phyloP scores from a whole-genome alignment of 2,797 vertebrate genomes.

The Botia almorhae region DNA sequence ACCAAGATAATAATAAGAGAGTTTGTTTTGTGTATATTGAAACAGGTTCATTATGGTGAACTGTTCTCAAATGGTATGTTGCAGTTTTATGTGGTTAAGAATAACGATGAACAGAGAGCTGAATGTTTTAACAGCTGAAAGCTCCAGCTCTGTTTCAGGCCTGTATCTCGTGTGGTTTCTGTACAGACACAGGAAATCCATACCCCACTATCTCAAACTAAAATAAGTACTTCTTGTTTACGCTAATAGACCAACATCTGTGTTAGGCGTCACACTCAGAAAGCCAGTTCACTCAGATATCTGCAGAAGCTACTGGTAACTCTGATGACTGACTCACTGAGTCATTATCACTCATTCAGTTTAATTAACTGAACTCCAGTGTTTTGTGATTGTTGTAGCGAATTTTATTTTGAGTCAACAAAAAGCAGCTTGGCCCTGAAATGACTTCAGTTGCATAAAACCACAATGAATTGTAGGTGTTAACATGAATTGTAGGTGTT shows the following conservation, averaged over 20 bases:
- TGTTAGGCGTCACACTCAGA: not conserved
- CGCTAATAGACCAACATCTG: not conserved
- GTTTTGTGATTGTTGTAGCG: too few relatives aligned
- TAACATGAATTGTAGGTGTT: slow-evolving; percentile 77
- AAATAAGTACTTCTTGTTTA: not conserved
- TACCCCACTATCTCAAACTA: not conserved
- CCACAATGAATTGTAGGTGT: slow-evolving; percentile 74
- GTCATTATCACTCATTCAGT: too few relatives aligned
- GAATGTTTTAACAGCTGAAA: not conserved
- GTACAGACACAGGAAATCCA: not conserved
- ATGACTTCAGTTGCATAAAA: too few relatives aligned
- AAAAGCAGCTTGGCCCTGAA: too few relatives aligned
- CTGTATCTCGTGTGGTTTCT: slow-evolving; percentile 13
- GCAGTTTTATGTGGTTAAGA: not conserved
- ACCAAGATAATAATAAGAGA: not conserved
- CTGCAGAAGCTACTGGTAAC: too few relatives aligned
- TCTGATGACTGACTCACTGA: too few relatives aligned
- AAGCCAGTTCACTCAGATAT: too few relatives aligned
- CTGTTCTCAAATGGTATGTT: not conserved
- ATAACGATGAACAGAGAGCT: not conserved
- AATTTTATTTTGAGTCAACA: too few relatives aligned
- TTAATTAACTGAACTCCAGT: too few relatives aligned
- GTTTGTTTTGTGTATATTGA: too few relatives aligned
- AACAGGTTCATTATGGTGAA: not conserved
- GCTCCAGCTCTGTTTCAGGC: not conserved